phyloP scores from a whole-genome alignment of 2,888 invertebrate genomes.

The Euplagia quadripunctaria region DNA sequence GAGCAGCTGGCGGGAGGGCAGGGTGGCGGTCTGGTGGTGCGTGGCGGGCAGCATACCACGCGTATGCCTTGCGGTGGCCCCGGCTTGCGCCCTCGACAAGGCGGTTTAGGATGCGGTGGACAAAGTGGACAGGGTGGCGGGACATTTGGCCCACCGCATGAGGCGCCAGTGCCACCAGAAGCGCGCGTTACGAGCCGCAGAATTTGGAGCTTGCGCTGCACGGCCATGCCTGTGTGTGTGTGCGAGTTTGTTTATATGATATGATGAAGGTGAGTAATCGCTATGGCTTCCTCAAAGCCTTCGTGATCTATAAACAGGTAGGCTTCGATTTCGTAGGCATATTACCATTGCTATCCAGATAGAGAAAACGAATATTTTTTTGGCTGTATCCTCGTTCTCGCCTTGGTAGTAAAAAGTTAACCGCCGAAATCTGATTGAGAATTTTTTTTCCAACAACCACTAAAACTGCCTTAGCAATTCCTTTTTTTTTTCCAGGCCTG shows the following conservation, averaged over 20 bases:
- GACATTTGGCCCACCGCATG: constrained; percentile 59
- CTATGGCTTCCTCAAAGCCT: not conserved
- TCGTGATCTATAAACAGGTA: not conserved
- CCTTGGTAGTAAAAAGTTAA: too few species aligned
- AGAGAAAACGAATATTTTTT: too few species aligned
- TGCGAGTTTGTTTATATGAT: not conserved
- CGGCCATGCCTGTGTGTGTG: constrained; percentile 10
- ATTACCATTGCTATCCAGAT: too few species aligned
- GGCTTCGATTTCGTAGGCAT: not conserved
- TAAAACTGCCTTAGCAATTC: too few species aligned
- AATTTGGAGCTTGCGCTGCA: not conserved
- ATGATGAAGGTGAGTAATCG: not conserved
- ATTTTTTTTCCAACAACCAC: too few species aligned
- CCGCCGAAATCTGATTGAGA: too few species aligned
- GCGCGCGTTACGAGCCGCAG: not conserved
- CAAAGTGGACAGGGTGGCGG: constrained; percentile 46
- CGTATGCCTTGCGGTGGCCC: constrained; percentile 51
- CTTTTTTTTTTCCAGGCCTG: too few species aligned
- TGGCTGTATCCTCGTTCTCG: too few species aligned
- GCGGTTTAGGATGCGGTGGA: constrained; percentile 59
- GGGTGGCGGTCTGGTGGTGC: constrained; percentile 43
- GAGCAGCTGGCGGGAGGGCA: constrained; percentile 21
- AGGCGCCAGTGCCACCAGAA: constrained; percentile 8
- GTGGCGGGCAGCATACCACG: constrained; percentile 56
- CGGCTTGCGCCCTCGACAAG: constrained; percentile 63